phyloP scores from a whole-genome alignment of 2,888 invertebrate species.

The Ceratothoa steindachneri region DNA sequence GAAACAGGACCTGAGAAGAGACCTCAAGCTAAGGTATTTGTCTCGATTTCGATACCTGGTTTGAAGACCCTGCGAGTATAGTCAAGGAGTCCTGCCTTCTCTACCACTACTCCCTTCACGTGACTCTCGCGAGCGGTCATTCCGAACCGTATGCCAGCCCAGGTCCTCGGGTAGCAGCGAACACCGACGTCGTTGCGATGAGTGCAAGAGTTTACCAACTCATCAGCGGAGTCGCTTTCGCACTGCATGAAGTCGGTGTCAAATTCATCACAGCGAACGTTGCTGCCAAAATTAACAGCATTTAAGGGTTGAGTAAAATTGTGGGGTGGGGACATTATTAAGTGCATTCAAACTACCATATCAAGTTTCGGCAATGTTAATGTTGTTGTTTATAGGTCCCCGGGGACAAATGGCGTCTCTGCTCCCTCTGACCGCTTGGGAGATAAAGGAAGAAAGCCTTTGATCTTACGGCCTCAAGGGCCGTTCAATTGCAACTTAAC shows the following conservation, averaged over 20 bases:
- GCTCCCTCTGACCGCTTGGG: no score
- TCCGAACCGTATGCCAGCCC: conserved; percentile 90
- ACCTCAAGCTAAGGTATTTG: no score
- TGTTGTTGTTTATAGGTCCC: no score
- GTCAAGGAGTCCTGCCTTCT: conserved; percentile 89
- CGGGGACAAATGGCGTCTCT: no score
- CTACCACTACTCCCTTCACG: conserved; percentile 79
- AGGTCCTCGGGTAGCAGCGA: conserved; percentile 81
- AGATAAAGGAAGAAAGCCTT: no score
- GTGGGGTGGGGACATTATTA: no score
- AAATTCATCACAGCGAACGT: conserved; percentile 83
- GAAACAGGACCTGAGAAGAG: no score
- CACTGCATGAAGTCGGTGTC: conserved; percentile 87
- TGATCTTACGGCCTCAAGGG: no score
- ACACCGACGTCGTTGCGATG: conserved; percentile 83
- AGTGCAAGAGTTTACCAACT: conserved; percentile 82
- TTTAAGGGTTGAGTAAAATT: conserved; percentile 39
- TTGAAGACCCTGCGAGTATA: conserved; percentile 81
- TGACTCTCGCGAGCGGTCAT: conserved; percentile 81
- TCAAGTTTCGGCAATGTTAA: no score
- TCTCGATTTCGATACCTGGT: conserved; percentile 60
- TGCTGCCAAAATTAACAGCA: conserved; percentile 60
- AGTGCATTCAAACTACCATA: no score
- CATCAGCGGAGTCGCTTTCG: conserved; percentile 60
- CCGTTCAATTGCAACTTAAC: no score